Conservation (phyloP, 2,113 vertebrate genomes). For the Antennarius striatus region DNA sequence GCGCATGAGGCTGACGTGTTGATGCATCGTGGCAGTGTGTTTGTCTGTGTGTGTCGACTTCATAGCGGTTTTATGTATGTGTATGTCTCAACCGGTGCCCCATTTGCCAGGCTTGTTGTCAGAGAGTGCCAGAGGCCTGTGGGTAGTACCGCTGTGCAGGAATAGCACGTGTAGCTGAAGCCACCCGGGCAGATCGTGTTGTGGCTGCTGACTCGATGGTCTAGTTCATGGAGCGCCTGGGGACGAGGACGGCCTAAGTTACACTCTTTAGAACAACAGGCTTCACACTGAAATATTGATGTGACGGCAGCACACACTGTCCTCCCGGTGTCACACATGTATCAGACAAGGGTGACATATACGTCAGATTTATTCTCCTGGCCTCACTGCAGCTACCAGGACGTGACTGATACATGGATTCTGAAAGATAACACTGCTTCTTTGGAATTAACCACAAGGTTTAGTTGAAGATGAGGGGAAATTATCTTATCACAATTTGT, state of each 20-base stretch:
- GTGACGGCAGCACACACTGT: conserved; percentile 27
- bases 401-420: not conserved
- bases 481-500: no score
- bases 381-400: not conserved
- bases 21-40: conserved; percentile 38
- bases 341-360: conserved; percentile 14
- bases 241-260: conserved; percentile 32
- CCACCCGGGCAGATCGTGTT: conserved; percentile 2
- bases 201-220: conserved; percentile 38
- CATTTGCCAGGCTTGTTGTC: conserved; percentile 27
- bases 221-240: conserved; percentile 32
- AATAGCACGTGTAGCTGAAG: conserved; percentile 44
- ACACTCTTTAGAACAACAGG: conserved; percentile 38
- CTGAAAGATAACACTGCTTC: not conserved
- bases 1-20: conserved; percentile 34
- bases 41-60: conserved; percentile 2
- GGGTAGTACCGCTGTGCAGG: conserved; percentile 25
- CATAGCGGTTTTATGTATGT: conserved; percentile 1
- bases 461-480: no score
- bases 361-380: conserved; percentile 19
- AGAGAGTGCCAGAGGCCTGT: conserved; percentile 40
- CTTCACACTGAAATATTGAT: conserved; percentile 53
- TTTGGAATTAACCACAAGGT: no score
- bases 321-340: conserved; percentile 27
- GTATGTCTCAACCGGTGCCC: conserved; percentile 21